A percentile compares a stretch with the other conserved stretches of the same genome.
Evolutionary conservation across 2,797 vertebrate species (phyloP).

Genomic region (Oceanodroma leucorhoa): DNA sequence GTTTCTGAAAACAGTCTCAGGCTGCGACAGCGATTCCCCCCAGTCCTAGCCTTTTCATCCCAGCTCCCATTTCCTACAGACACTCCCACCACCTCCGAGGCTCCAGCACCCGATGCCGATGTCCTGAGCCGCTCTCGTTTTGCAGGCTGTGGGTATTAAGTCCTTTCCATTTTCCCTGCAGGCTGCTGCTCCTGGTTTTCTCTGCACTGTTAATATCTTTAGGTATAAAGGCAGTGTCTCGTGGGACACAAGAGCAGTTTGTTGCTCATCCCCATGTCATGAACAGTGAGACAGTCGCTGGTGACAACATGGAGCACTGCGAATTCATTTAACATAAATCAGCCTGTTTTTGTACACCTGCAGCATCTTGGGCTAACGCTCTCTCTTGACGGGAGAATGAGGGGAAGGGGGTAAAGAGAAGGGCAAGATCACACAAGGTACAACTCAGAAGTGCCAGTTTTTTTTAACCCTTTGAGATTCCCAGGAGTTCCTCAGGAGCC

Average conservation of each 20-base stretch:
- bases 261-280: neutral
- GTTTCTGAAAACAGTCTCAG: neutral
- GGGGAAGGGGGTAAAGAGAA: neutral
- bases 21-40: rapidly evolving
- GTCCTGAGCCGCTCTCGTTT: neutral
- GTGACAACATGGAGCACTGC: neutral
- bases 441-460: neutral
- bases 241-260: neutral
- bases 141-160: neutral
- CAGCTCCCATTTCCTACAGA: neutral
- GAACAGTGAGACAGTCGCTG: neutral
- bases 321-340: neutral
- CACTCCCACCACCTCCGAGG: neutral
- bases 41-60: neutral
- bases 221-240: neutral
- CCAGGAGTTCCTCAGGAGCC: neutral
- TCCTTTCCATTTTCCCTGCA: neutral
- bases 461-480: neutral
- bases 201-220: neutral
- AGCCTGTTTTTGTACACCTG: neutral
- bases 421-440: neutral
- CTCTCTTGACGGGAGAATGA: neutral
- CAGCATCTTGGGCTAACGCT: neutral
- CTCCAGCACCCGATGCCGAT: neutral
- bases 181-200: neutral